A percentile compares a stretch with the other conserved stretches of the same genome.
Evolutionary conservation across 2,113 vertebrate genomes (phyloP).

Genomic region (Chaetorhynchus papuensis): DNA sequence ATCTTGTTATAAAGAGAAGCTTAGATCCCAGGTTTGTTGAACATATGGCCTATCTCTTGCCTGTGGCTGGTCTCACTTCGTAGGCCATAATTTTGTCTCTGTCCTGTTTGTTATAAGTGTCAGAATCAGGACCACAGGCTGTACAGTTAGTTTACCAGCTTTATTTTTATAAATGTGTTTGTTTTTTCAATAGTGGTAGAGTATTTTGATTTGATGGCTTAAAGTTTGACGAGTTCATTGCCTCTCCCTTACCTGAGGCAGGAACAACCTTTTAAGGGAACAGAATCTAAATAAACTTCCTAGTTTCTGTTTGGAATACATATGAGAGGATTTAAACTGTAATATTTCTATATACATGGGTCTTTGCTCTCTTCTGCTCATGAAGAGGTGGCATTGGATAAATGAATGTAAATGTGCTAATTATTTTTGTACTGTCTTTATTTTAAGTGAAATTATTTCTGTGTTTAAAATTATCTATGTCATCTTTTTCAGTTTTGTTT

Average conservation of each 20-base stretch:
- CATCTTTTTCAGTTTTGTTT: neutral
- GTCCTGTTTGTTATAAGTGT: neutral
- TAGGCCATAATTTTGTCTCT: neutral
- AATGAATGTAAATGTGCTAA: conserved; percentile 46
- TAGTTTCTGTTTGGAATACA: neutral
- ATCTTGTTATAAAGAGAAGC: conserved; percentile 43
- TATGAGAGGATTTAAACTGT: neutral
- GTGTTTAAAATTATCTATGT: neutral
- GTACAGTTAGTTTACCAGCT: neutral
- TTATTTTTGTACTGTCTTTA: conserved; percentile 48
- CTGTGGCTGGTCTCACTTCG: neutral
- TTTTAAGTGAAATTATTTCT: conserved; percentile 15
- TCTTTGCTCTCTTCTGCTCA: conserved; percentile 6
- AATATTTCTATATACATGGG: neutral
- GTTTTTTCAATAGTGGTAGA: neutral
- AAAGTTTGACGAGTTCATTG: neutral
- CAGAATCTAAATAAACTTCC: neutral
- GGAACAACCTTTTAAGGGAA: neutral
- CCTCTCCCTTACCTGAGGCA: neutral
- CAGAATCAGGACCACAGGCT: neutral
- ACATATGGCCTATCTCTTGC: neutral
- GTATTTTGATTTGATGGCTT: neutral
- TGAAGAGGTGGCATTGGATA: conserved; percentile 34
- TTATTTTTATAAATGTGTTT: neutral
- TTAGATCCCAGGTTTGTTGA: neutral